Base-by-base conservation (phyloP, 2,888 invertebrate species). In the Conomelus anceps region DNA sequence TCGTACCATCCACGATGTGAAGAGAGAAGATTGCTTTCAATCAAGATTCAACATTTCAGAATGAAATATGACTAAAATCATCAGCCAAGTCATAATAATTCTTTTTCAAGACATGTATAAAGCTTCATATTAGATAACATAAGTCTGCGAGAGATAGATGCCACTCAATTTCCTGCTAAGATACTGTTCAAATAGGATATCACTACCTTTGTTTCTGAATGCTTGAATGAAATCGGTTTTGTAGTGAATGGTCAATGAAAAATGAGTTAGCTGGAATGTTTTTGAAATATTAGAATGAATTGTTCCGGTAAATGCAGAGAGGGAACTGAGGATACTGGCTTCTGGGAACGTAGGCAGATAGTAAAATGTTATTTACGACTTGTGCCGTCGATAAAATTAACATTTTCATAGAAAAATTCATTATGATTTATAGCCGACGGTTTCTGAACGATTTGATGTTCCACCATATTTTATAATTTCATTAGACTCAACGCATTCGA, bases 381-480 rank as follows among this genome's bases (percentile, higher is more conserved):
- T 29, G 29, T n/a, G 24, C 24, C 23, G 13, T 24, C 86, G 22
- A 86, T 86, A 86, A 86, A 86, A 86, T 86, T 86, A 86, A 24
- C 86, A 86, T 86, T 86, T 86, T 86, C 86, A 86, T 86, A 26
- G 86, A 86, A 86, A 86, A 86, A 24, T 86, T 26, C 29, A 86
- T 26, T 86, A 86, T 86, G 86, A 86, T 86, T 86, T 86, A 86
- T 86, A 26, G 22, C 24, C 26, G 24, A 86, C 29, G 29, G 24
- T 86, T 86, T 22, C 22, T 23, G 29, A 86, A 86, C 29, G 23
- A 86, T 86, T 86, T 86, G 86, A 86, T 23, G 29, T 11, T 22
- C 86, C 86, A 29, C 24, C 86, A 29, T 86, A 86, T 86, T 86
- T 86, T 86, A 86, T 86, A 86, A 86, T 86, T 86, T 86, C 86